Conservation (phyloP, 2,797 vertebrate species). For the Anguilla pacifica region DNA sequence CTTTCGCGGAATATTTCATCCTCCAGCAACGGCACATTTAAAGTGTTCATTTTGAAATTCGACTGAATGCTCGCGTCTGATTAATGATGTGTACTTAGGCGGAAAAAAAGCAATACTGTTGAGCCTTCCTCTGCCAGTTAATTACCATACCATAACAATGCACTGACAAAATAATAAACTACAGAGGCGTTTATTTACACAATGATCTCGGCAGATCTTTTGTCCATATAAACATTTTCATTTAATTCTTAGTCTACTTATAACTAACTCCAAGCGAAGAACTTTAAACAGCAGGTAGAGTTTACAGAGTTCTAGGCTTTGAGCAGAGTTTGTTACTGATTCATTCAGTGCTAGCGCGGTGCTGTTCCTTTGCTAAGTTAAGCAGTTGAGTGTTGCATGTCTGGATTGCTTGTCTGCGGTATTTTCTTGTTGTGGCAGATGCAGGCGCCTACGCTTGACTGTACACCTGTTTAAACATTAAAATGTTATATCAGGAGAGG, state of each 20-base stretch:
- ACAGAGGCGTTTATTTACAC: not conserved
- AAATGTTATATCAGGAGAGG: not conserved
- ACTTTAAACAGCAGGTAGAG: not conserved
- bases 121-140: not conserved
- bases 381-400: not conserved
- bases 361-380: not conserved
- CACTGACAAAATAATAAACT: not conserved
- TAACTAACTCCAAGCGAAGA: not conserved
- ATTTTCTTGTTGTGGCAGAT: not conserved
- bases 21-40: not conserved
- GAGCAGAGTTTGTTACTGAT: slow-evolving; percentile 16
- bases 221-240: not conserved
- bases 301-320: slow-evolving; percentile 10
- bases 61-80: not conserved
- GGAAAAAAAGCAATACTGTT: not conserved
- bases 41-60: not conserved
- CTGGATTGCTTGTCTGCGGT: not conserved
- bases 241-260: not conserved
- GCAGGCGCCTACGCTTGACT: not conserved
- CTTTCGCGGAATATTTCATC: not conserved
- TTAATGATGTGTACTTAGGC: not conserved
- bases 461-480: not conserved
- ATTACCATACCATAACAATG: not conserved
- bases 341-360: slow-evolving; percentile 5
- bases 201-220: not conserved